Evolutionary conservation across 2,797 vertebrate species (phyloP).

Genomic region (Petrocephalus schoutedeni): DNA sequence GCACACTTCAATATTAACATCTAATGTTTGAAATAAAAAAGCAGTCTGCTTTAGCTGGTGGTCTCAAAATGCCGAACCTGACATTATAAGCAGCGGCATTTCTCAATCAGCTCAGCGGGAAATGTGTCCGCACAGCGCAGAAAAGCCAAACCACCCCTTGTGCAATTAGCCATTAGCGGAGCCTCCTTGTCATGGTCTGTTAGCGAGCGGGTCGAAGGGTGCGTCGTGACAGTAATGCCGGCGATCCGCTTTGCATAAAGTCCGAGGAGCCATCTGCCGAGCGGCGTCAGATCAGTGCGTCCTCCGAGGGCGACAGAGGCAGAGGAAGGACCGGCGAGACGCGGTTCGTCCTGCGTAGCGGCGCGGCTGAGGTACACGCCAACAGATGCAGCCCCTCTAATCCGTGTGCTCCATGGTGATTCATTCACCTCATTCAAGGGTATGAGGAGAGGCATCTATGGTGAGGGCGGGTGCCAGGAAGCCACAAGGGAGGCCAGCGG

Average conservation of each 20-base stretch:
- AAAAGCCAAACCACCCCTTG: not conserved
- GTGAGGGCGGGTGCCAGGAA: slow-evolving; percentile 54
- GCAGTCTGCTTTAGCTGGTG: not conserved
- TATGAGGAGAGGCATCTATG: slow-evolving; percentile 57
- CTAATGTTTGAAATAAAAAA: not conserved
- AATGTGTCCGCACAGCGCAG: not conserved
- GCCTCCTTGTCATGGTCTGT: not conserved
- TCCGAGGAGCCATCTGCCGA: not conserved
- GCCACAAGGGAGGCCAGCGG: slow-evolving; percentile 25
- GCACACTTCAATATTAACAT: not conserved
- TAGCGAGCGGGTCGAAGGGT: not conserved
- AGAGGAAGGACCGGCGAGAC: not conserved
- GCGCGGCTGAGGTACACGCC: too few species aligned
- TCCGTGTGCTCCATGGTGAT: slow-evolving; percentile 20
- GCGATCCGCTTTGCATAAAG: not conserved
- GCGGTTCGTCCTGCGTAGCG: too few species aligned
- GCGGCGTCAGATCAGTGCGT: not conserved
- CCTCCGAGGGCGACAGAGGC: not conserved
- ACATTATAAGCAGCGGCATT: not conserved
- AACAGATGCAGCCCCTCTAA: not conserved
- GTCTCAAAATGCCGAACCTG: not conserved
- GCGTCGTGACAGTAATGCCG: not conserved
- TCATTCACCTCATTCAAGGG: slow-evolving; percentile 67
- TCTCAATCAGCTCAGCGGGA: not conserved
- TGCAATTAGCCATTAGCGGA: not conserved